Base-by-base conservation (phyloP, 2,113 vertebrate genomes). In the Pseudopipra pipra region DNA sequence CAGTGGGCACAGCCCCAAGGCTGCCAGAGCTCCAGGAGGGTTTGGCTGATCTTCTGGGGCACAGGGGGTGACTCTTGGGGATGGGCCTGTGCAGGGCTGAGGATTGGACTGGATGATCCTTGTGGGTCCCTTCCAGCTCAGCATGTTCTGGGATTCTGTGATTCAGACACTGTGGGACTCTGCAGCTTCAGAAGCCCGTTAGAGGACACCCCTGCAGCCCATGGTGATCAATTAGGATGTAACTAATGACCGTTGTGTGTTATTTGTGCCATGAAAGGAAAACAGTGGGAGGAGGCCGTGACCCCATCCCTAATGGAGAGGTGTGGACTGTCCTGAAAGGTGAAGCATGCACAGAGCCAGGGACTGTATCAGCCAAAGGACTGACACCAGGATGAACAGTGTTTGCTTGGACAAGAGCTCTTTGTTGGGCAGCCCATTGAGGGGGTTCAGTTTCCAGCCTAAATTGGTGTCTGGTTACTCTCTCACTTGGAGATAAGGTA, bases 391-490 rank as follows among this genome's bases (percentile, higher is more conserved):
- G 83, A 93, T 73, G 96, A 63, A n/a, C 56, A 39, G 41, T 41
- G 90, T 87, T 85, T 92, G 81, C 85, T 95, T 44, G 83, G 88
- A 90, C 91, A 94, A 80, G 91, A 78, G 89, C 67, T 72, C 85
- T 96, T 96, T 96, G 95, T 91, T 51, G 89, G 72, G 62, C 37
- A 35, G 39, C 12, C 65, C 39, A 78, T 41, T 4, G 88, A 95
- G 89, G n/a, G 55, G 66, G 3, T 44, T 95, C 15, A 55, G 84
- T 92, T 89, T 94, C 91, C 54, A 83, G 44, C 81, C 47, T 37
- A 21, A 73, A 30, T 9, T 72, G 78, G 89, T 85, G 87, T 82
- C 89, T 82, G 75, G 77, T 95, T 95, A 85, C 79, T 35, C 63
- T 78, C 59, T 41, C 11, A 5, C 67, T 51, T 12, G 9, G 68